These are phyloP conservation scores for Pithys albifrons DNA, from an alignment of 2,113 vertebrate genomes.

Conservation along the genomic window DNA sequence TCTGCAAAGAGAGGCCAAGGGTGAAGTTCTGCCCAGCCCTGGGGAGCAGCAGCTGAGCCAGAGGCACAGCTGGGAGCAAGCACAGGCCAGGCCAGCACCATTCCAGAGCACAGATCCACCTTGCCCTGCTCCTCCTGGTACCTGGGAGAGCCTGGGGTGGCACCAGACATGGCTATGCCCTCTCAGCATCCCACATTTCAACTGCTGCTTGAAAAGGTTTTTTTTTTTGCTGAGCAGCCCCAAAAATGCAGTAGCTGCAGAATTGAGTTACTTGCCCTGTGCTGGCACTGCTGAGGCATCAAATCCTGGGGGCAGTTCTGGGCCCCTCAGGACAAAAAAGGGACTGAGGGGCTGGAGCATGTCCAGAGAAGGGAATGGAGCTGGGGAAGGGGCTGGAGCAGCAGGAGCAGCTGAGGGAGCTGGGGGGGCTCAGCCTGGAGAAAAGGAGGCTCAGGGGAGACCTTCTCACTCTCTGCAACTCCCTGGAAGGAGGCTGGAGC, in stretches of 20 bases:
- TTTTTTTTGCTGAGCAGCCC: background rate
- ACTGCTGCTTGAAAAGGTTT: background rate
- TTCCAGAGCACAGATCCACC: background rate
- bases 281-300: background rate
- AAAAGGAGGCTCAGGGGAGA: background rate
- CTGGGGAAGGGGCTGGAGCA: background rate
- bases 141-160: background rate
- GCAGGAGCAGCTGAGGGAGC: background rate
- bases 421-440: background rate
- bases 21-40: background rate
- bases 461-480: background rate
- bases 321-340: fast-evolving
- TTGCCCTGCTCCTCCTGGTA: background rate
- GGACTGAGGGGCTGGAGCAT: fast-evolving
- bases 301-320: background rate
- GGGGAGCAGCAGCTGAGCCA: background rate
- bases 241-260: background rate
- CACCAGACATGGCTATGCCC: background rate
- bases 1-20: constrained; percentile 45
- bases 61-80: background rate
- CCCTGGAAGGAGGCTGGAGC: background rate
- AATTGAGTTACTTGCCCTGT: background rate
- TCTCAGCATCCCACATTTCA: background rate
- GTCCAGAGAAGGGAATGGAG: fast-evolving
- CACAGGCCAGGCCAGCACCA: background rate